Evolutionary conservation across 2,113 vertebrate genomes (phyloP), one percentile per base, ranked within the genome.

Genomic region (Bolborhynchus lineola): DNA sequence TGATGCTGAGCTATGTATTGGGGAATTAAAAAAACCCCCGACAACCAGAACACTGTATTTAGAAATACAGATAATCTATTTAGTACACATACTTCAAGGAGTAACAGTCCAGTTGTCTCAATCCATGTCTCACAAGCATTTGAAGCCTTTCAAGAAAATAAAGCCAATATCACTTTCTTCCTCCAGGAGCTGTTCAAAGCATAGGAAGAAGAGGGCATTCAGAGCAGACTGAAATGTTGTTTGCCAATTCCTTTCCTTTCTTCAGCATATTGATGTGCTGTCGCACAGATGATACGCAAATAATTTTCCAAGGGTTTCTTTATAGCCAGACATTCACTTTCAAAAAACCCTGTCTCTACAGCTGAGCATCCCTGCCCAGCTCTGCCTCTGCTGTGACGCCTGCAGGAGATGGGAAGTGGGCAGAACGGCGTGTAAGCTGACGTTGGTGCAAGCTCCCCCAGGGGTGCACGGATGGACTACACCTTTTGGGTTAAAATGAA

Each of bases 61-160:
- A 75, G 15, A 95, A 96, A 90, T 63, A 50, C 23, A 70, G 60
- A 67, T 64, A 78, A 90, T 33, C 41, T 87, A 41, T 69, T 60
- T 25, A 83, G 20, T 33, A 83, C 24, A 85, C 29, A 47, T 31
- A 76, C 92, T 87, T 91, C 75, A 74, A 85, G 53, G 10, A n/a
- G 16, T 82, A 92, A 81, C 21, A 81, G 46, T 62, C 35, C 35
- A 69, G 12, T 39, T 63, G n/a, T 64, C 26, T 57, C 88, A 86
- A 50, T 64, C 52, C 15, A 20, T 11, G 4, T 62, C 86, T 82
- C 21, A 52, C 16, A 62, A 68, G 52, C 44, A 28, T 57, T 72
- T 87, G 37, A 93, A 89, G 49, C 55, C 37, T 68, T 57, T 33
- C 42, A 82, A 41, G 31, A 68, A 75, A 87, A 65, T 75, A 71